Percentiles rank a stretch among this genome's conserved stretches.
These are phyloP conservation scores for Xanthia icteritia DNA, from an alignment of 2,888 invertebrate species.

Conservation along the genomic window DNA sequence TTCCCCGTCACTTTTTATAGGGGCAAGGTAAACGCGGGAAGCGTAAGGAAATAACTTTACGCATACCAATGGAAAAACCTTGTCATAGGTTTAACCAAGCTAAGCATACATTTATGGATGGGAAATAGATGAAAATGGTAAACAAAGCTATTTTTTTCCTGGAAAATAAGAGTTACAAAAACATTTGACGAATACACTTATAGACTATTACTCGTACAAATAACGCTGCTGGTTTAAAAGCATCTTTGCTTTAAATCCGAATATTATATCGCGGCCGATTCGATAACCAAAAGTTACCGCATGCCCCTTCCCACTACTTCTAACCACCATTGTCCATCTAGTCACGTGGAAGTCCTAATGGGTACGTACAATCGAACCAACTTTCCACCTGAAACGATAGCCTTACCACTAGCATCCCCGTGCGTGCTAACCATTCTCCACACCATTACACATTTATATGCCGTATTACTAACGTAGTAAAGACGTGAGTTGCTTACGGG, in stretches of 20 bases:
- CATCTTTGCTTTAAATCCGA: conserved; percentile 14
- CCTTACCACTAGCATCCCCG: conserved; percentile 51
- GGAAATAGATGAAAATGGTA: background rate
- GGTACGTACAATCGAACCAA: conserved; percentile 62
- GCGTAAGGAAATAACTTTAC: conserved; percentile 27
- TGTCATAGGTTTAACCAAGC: conserved; percentile 15
- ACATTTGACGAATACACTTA: background rate
- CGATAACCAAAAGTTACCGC: conserved; percentile 26
- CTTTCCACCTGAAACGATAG: conserved; percentile 60
- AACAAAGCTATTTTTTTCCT: background rate
- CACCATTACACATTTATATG: conserved; percentile 64
- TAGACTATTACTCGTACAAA: background rate
- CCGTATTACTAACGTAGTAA: conserved; percentile 64
- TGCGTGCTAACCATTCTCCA: conserved; percentile 52
- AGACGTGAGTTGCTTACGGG: conserved; percentile 66
- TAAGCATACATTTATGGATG: background rate
- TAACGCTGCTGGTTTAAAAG: background rate
- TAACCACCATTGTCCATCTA: conserved; percentile 49
- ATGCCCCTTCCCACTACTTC: conserved; percentile 6
- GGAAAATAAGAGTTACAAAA: background rate
- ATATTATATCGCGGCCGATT: conserved; percentile 23
- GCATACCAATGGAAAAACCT: conserved; percentile 22
- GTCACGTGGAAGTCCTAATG: conserved; percentile 66
- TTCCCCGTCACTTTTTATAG: conserved; percentile 33
- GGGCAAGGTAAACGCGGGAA: conserved; percentile 14